Base-by-base conservation (phyloP, 1,140 invertebrate species). In the Propsilocerus akamusi region DNA sequence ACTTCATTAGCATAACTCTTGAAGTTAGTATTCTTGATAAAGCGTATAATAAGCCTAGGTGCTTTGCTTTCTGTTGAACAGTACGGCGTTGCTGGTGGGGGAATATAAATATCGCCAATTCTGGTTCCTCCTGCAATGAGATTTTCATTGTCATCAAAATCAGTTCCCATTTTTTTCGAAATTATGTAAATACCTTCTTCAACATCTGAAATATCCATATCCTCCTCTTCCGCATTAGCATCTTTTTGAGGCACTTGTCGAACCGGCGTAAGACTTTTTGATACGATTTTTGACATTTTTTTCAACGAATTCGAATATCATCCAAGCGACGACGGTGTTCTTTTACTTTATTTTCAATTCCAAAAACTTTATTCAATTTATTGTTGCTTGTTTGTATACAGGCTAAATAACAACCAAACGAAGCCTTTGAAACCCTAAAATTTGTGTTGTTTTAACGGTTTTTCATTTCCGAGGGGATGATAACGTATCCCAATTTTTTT, bases 1-100 rank as follows among this genome's bases (percentile, higher is more conserved):
- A 86, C 76, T 46, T 74, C 72, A 1, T 87, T 88, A 52, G 85
- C 91, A 64, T 98, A 99, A 61, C 94, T 97, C 72, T 99, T 99
- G 63, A 99, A 99, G 67, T 97, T 95, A 25, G 79, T 72, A 67
- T 95, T 96, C 0, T 81, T 78, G 57, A 99, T 97, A 54, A 92
- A 77, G 1, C 80, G 82, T 25, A 99, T 97, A 34, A 99, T 82
- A 22, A 99, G 67, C 11, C 95, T 71, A 6, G 86, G 80, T 0
- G 79, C 86, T 17, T 64, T 73, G n/a, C 68, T 72, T 53, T 83
- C 79, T 55, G 76, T 73, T 22, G 78, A 78, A 28, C 73, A 72
- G n/a, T 78, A 72, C 6, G 78, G 74, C 50, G 73, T 76, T n/a
- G 81, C 75, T 6, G 85, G 78, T 4, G 87, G 85, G n/a, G 89